A percentile compares a stretch with the other conserved stretches of the same genome.
These are phyloP conservation scores for Pseudorectes ferrugineus DNA, from an alignment of 2,113 vertebrate genomes.

Conservation along the genomic window DNA sequence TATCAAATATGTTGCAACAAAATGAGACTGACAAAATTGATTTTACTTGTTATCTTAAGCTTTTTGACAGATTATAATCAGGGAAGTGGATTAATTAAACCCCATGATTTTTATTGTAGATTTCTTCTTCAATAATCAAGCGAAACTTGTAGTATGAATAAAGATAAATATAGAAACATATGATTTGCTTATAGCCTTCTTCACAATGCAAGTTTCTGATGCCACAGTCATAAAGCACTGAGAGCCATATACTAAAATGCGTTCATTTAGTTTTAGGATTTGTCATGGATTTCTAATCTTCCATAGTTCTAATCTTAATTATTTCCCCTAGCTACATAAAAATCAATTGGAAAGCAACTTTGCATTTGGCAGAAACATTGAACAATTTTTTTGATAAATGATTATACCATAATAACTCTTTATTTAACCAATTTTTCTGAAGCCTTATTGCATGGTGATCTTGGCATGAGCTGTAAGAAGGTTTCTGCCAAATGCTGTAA, in stretches of 20 bases:
- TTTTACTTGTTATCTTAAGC: background rate
- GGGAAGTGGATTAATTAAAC: background rate
- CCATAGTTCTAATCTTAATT: background rate
- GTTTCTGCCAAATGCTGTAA: background rate
- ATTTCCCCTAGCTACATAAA: background rate
- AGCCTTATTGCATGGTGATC: background rate
- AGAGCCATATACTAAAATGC: background rate
- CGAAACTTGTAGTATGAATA: background rate
- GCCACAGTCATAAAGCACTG: background rate
- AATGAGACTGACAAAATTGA: background rate
- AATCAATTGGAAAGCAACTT: background rate
- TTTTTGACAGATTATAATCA: background rate
- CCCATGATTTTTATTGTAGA: background rate
- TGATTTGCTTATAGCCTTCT: background rate
- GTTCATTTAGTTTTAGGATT: background rate
- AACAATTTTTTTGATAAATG: background rate
- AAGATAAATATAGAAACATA: background rate
- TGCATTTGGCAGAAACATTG: background rate
- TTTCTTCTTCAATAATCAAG: background rate
- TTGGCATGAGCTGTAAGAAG: background rate
- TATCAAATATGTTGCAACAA: background rate
- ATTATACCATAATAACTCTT: background rate
- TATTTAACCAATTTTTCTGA: background rate
- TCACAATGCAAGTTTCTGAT: background rate
- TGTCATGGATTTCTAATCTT: background rate